Conservation (phyloP, 2,888 invertebrate genomes). For the Epistrophe eligans region DNA sequence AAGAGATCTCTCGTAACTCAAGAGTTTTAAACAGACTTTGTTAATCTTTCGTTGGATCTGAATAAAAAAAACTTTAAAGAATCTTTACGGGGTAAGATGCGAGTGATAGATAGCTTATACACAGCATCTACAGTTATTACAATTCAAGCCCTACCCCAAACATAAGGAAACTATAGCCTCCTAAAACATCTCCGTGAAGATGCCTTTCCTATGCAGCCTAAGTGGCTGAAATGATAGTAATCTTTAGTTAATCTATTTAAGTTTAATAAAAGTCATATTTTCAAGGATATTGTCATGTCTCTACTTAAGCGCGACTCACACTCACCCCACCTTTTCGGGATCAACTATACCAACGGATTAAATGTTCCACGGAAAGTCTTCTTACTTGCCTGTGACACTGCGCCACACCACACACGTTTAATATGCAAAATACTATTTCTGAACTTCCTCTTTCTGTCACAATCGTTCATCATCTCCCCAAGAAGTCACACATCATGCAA, state of each 20-base stretch:
- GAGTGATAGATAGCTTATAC: no score
- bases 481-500: constrained; percentile 66
- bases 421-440: constrained; percentile 61
- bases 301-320: constrained; percentile 44
- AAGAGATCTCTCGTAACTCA: no score
- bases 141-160: no score
- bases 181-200: background rate
- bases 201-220: background rate
- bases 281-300: constrained; percentile 53
- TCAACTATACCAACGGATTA: constrained; percentile 33
- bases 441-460: constrained; percentile 64
- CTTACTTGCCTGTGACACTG: background rate
- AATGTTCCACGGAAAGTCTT: constrained; percentile 27
- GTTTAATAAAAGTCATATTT: constrained; percentile 53
- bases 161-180: background rate
- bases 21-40: no score
- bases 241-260: constrained; percentile 6
- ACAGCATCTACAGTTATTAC: no score
- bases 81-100: no score
- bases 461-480: constrained; percentile 35
- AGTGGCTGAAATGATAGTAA: constrained; percentile 4
- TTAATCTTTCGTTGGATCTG: no score
- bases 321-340: constrained; percentile 51
- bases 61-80: no score
- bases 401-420: constrained; percentile 40